Base-by-base conservation (phyloP, 2,797 vertebrate genomes). In the Clarias laeviceps region DNA sequence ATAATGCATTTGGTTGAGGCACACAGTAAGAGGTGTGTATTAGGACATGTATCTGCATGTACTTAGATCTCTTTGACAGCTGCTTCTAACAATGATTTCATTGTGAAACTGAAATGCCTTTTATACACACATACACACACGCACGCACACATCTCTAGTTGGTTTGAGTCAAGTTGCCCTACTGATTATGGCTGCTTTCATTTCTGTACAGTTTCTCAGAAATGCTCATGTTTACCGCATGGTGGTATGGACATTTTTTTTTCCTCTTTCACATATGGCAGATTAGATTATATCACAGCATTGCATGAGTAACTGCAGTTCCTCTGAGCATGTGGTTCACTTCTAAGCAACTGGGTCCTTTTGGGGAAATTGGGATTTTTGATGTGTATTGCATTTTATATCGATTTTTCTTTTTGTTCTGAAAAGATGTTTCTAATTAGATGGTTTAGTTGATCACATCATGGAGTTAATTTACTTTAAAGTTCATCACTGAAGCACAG, bases 51-150 rank as follows among this genome's bases (percentile, higher is more conserved):
- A 20, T 6, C 27, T 66, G 20, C 34, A 0, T 81, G 57, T 11
- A 45, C 2, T 15, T 24, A 5, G 32, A 59, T 27, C 37, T 40
- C 29, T 74, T 20, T 6, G 7, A 64, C 85, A 86, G 74, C 82
- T 72, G 85, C 34, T 66, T n/a, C 45, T 18, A 78, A 82, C 78
- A 74, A 70, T 89, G 88, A 87, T 86, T 86, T 89, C 88, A 87
- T 89, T 84, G 73, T 86, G 88, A 87, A 89, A 89, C 86, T 82
- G 74, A 87, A 89, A 86, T 84, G 27, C 34, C 59, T 70, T 29
- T 45, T 29, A 54, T 12, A 54, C 50, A 78, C 18, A 77, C 18
- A 78, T 29, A 34, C 29, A 79, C 74, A 78, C 56, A 34, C 20
- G 24, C 56, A 24, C 20, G 61, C 20, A 24, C 1, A 64, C 12